A percentile compares a stretch with the other conserved stretches of the same genome.
These are phyloP conservation scores for Dicycla oo DNA, from an alignment of 2,888 invertebrate genomes.

Conservation along the genomic window DNA sequence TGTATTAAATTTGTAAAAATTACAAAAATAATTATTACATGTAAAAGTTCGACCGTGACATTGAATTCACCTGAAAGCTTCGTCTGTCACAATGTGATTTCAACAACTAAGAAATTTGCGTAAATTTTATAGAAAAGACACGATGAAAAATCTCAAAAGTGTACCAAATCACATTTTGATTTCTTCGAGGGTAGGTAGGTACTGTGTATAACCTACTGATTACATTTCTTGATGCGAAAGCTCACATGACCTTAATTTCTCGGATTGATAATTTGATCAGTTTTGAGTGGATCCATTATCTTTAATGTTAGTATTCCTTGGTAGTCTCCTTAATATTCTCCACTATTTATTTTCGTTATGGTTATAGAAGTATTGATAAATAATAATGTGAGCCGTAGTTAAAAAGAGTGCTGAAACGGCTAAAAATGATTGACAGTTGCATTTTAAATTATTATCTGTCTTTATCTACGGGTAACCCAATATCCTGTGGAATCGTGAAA, in stretches of 20 bases:
- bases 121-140: neutral
- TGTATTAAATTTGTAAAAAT: neutral
- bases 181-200: neutral
- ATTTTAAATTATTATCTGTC: neutral
- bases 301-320: slow-evolving; percentile 5
- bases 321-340: neutral
- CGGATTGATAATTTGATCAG: slow-evolving; percentile 24
- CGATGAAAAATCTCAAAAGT: neutral
- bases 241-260: slow-evolving; percentile 12
- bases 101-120: neutral
- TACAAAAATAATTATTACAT: neutral
- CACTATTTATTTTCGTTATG: too few species aligned
- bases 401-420: neutral
- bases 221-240: slow-evolving; percentile 3
- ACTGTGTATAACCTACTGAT: too few species aligned
- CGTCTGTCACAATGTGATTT: neutral
- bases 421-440: neutral
- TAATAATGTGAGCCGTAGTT: neutral
- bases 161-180: neutral
- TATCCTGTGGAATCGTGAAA: neutral
- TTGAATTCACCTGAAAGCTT: neutral
- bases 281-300: slow-evolving; percentile 24
- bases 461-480: neutral
- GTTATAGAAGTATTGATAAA: neutral
- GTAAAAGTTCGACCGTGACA: neutral